Percentiles rank a stretch among this genome's conserved stretches.
Evolutionary conservation across 2,888 invertebrate genomes (phyloP).

Genomic region (Clistopyga incitator): DNA sequence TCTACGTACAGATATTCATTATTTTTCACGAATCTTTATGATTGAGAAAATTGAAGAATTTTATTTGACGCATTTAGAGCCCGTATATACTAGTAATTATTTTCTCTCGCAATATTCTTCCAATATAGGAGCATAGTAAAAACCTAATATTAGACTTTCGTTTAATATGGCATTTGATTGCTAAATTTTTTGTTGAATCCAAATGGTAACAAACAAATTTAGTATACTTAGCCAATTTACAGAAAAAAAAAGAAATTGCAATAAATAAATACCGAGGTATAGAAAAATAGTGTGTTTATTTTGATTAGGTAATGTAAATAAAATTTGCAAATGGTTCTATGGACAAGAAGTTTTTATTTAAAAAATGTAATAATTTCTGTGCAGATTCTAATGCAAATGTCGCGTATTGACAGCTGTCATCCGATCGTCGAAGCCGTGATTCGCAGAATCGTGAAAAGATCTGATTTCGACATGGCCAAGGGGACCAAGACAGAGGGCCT

Average conservation of each 20-base stretch:
- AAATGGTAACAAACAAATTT: no score
- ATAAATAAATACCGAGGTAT: no score
- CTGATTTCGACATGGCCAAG: slow-evolving; percentile 23
- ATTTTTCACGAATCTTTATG: slow-evolving; percentile 16
- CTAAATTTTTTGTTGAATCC: no score
- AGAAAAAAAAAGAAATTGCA: no score
- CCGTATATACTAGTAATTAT: background rate
- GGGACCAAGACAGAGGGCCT: background rate
- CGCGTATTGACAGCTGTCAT: background rate
- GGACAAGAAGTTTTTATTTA: no score
- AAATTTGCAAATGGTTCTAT: no score
- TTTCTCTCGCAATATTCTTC: background rate
- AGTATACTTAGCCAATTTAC: no score
- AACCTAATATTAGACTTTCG: background rate
- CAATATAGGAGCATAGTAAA: background rate
- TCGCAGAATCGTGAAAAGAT: slow-evolving; percentile 15
- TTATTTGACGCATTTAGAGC: background rate
- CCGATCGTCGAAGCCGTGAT: background rate
- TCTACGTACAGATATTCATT: slow-evolving; percentile 13
- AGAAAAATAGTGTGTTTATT: no score
- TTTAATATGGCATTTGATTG: no score
- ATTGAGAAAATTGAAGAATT: background rate
- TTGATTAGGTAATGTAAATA: no score
- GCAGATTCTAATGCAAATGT: background rate
- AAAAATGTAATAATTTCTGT: no score